phyloP scores from a whole-genome alignment of 2,797 vertebrate species.

The Dromococcyx pavoninus region DNA sequence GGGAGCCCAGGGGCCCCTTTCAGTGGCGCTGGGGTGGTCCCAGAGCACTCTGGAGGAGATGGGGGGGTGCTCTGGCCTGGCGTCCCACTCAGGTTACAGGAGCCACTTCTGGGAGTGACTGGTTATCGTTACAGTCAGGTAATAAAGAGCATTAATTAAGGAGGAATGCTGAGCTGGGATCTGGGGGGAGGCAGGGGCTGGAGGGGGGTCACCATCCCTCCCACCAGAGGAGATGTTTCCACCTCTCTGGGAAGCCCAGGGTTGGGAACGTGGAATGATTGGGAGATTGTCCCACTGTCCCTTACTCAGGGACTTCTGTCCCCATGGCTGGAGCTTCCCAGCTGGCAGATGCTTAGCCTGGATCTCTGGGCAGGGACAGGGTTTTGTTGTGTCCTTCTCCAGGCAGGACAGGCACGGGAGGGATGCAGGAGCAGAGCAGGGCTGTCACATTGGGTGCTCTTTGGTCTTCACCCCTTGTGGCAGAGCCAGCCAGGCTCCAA shows the following conservation, averaged over 20 bases:
- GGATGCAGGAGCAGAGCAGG: not conserved
- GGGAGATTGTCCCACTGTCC: fast-evolving
- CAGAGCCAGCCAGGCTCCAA: no score
- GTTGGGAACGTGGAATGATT: fast-evolving
- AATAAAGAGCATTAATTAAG: constrained; percentile 75
- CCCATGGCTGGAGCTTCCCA: fast-evolving
- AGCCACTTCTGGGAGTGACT: constrained; percentile 47
- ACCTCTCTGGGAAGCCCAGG: not conserved
- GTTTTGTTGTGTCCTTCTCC: not conserved
- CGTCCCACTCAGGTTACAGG: constrained; percentile 25
- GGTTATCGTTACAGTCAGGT: constrained; percentile 75
- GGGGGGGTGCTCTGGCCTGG: not conserved
- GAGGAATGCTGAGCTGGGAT: constrained; percentile 52
- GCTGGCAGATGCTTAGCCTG: not conserved
- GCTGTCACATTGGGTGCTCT: not conserved
- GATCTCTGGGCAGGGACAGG: not conserved
- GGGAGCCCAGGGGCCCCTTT: not conserved
- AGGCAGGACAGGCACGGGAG: fast-evolving
- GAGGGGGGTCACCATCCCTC: not conserved
- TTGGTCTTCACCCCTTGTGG: not conserved
- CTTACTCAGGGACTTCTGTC: not conserved
- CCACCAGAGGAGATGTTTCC: fast-evolving
- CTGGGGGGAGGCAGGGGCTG: not conserved
- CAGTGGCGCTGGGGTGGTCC: constrained; percentile 37
- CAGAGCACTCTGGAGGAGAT: not conserved